Evolutionary conservation across 2,797 vertebrate species (phyloP).

Genomic region (Lacerta viridis): DNA sequence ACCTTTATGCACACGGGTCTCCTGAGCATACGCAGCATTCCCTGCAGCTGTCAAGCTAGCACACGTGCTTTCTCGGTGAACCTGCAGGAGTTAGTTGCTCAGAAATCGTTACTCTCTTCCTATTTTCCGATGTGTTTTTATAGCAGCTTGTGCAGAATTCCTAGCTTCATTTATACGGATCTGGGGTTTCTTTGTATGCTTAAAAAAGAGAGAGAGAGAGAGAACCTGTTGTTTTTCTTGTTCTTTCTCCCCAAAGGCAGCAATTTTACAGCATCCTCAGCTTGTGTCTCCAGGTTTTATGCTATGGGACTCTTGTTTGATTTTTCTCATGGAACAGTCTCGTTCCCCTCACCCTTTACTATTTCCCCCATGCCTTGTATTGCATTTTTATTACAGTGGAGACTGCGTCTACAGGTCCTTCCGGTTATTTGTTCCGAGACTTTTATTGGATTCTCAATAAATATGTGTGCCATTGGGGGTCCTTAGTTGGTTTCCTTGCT

Average conservation of each 20-base stretch:
- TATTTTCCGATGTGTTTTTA: conserved; percentile 75
- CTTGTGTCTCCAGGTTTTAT: conserved; percentile 68
- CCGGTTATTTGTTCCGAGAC: conserved; percentile 80
- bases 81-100: conserved; percentile 60
- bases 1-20: conserved; percentile 64
- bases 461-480: conserved; percentile 80
- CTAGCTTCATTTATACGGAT: conserved; percentile 66
- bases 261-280: conserved; percentile 72
- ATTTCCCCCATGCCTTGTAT: conserved; percentile 80
- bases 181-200: conserved; percentile 75
- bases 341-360: conserved; percentile 67
- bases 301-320: conserved; percentile 77
- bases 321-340: conserved; percentile 75
- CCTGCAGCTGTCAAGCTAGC: conserved; percentile 48
- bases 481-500: conserved; percentile 80
- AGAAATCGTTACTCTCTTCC: conserved; percentile 63
- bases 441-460: conserved; percentile 84
- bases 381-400: conserved; percentile 77
- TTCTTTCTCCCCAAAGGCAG: conserved; percentile 71
- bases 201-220: not conserved
- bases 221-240: conserved; percentile 71
- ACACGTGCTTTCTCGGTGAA: conserved; percentile 49
- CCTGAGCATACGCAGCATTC: conserved; percentile 64
- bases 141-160: conserved; percentile 66
- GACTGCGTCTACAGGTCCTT: conserved; percentile 73